Conservation (phyloP, 2,113 vertebrate species). For the Labrus mixtus region DNA sequence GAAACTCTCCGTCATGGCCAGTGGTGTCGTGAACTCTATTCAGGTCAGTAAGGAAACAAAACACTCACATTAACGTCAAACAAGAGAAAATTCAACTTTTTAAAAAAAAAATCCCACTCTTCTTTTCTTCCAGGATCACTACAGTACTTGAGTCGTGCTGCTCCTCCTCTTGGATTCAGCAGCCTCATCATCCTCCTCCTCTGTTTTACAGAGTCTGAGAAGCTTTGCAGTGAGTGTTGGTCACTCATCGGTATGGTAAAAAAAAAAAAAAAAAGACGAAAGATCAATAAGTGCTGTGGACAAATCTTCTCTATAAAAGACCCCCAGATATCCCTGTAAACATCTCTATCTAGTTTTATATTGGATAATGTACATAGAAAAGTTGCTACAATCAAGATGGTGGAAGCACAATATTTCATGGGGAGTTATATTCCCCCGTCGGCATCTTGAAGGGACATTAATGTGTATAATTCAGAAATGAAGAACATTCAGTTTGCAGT, state of each 20-base stretch:
- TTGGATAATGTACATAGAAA: conserved; percentile 21
- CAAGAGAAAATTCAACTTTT: neutral
- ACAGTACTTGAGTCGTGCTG: conserved; percentile 72
- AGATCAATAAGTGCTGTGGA: conserved; percentile 12
- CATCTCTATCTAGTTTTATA: conserved; percentile 48
- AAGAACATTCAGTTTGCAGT: conserved; percentile 40
- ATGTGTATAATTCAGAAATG: conserved; percentile 28
- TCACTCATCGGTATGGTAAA: neutral
- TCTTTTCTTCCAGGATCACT: conserved; percentile 79
- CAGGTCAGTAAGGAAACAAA: conserved; percentile 84
- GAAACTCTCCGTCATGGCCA: conserved; percentile 95
- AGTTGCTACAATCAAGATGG: conserved; percentile 10
- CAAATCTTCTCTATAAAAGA: neutral
- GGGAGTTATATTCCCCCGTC: conserved; percentile 3
- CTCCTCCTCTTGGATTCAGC: neutral
- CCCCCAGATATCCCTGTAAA: conserved; percentile 14
- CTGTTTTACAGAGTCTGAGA: neutral
- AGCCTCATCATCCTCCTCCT: neutral
- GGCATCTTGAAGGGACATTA: conserved; percentile 37
- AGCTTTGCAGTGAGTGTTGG: conserved; percentile 26
- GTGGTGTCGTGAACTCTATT: conserved; percentile 93
- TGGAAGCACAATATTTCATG: conserved; percentile 36
- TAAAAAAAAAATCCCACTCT: neutral
- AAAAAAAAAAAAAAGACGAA: conserved; percentile 1
- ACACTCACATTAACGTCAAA: neutral